Evolutionary conservation across 1,140 invertebrate genomes (phyloP).

Genomic region (Calliphora vicina): DNA sequence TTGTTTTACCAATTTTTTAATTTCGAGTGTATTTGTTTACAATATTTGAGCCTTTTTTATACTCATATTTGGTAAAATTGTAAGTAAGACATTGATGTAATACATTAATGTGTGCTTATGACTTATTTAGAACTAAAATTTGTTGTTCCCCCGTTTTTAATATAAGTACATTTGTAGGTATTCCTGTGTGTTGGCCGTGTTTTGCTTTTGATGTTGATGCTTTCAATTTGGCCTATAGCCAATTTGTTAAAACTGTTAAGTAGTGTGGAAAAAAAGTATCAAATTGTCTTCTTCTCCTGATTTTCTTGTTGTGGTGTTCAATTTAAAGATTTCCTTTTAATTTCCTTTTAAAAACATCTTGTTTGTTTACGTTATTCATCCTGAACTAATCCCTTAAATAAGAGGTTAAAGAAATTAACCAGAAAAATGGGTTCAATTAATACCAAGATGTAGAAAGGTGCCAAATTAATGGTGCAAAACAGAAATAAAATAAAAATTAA

Average conservation of each 20-base stretch:
- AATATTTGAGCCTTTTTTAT: neutral
- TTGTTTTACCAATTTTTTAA: neutral
- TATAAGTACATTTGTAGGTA: too few species aligned
- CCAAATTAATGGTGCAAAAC: constrained; percentile 18
- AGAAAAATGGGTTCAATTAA: constrained; percentile 29
- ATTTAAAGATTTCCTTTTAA: neutral
- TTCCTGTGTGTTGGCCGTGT: too few species aligned
- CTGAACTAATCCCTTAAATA: constrained; percentile 20
- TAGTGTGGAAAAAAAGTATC: constrained; percentile 16
- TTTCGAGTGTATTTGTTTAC: neutral
- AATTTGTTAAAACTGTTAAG: constrained; percentile 23
- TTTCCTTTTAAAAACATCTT: neutral
- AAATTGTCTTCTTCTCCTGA: neutral
- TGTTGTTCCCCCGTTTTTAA: too few species aligned
- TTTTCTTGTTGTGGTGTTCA: neutral
- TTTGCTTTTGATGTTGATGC: neutral
- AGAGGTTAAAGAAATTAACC: constrained; percentile 34
- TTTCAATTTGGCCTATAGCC: constrained; percentile 13
- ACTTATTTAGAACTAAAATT: neutral
- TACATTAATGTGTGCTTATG: neutral
- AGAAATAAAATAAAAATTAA: neutral
- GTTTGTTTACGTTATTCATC: neutral
- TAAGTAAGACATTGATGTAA: neutral
- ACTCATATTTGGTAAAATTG: too few species aligned
- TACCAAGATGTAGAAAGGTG: neutral